A percentile compares a stretch with the other conserved stretches of the same genome.
These are phyloP conservation scores for Onchidella celtica DNA, from an alignment of 2,888 invertebrate species.

Conservation along the genomic window DNA sequence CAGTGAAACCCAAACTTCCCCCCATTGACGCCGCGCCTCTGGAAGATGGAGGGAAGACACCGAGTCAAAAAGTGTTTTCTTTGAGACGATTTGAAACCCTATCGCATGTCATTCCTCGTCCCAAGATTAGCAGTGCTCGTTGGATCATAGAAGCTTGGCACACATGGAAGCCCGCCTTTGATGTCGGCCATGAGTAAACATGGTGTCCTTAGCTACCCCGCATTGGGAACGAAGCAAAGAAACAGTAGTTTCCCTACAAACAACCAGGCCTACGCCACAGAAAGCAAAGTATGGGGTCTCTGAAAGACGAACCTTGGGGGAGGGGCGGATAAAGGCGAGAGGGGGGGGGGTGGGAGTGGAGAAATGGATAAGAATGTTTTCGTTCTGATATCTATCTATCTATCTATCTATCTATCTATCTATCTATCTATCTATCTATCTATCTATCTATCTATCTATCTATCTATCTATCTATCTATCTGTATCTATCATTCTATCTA, in stretches of 20 bases:
- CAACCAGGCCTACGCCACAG: background rate
- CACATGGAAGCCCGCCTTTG: background rate
- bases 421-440: no score
- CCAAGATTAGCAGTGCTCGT: slow-evolving; percentile 15
- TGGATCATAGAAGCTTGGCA: slow-evolving; percentile 9
- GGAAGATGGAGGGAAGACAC: background rate
- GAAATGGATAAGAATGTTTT: no score
- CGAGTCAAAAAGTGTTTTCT: background rate
- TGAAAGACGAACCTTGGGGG: no score
- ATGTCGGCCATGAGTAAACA: slow-evolving; percentile 23
- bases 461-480: no score
- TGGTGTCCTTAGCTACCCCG: slow-evolving; percentile 56
- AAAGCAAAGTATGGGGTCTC: background rate
- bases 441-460: no score
- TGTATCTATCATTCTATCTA: no score
- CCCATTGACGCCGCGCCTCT: background rate
- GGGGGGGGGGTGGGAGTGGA: no score
- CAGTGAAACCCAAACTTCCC: background rate
- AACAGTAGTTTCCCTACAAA: background rate
- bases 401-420: no score
- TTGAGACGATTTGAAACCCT: slow-evolving; percentile 14
- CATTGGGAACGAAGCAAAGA: slow-evolving; percentile 38
- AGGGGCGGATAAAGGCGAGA: no score
- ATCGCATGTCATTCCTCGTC: slow-evolving; percentile 17
- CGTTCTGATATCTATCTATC: no score